A percentile compares a stretch with the other conserved stretches of the same genome.
phyloP scores from a whole-genome alignment of 2,888 invertebrate species.

The Leptogaster cylindrica region DNA sequence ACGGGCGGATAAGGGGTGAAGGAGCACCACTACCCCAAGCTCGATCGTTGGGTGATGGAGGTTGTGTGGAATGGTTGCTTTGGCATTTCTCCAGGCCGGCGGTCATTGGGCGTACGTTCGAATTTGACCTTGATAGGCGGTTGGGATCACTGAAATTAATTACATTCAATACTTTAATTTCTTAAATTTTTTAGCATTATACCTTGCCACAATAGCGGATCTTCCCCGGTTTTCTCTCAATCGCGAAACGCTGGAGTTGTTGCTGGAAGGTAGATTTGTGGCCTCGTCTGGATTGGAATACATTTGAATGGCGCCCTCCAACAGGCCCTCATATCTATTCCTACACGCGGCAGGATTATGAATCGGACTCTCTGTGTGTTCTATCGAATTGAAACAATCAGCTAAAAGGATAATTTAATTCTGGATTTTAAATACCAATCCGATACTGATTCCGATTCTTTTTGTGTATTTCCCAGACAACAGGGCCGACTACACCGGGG shows the following conservation, averaged over 20 bases:
- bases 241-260: slow-evolving; percentile 46
- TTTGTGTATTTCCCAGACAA: slow-evolving; percentile 83
- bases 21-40: slow-evolving; percentile 66
- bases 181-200: slow-evolving; percentile 5
- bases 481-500: slow-evolving; percentile 82
- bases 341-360: slow-evolving; percentile 59
- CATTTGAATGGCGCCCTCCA: slow-evolving; percentile 62
- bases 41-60: slow-evolving; percentile 62
- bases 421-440: background rate
- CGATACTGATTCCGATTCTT: slow-evolving; percentile 61
- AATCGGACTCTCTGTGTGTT: slow-evolving; percentile 53
- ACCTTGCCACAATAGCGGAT: slow-evolving; percentile 59
- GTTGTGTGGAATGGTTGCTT: slow-evolving; percentile 59
- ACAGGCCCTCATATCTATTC: slow-evolving; percentile 60
- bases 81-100: slow-evolving; percentile 58
- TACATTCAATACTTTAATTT: too few species aligned
- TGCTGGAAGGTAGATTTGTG: slow-evolving; percentile 51
- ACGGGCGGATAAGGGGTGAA: slow-evolving; percentile 65
- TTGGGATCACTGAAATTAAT: slow-evolving; percentile 45
- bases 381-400: too few species aligned
- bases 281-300: slow-evolving; percentile 60
- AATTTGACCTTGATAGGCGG: slow-evolving; percentile 51
- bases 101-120: slow-evolving; percentile 57
- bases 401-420: background rate
- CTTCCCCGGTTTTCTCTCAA: slow-evolving; percentile 58